Evolutionary conservation across 2,797 vertebrate species (phyloP).

Genomic region (Otolemur crassicaudatus): DNA sequence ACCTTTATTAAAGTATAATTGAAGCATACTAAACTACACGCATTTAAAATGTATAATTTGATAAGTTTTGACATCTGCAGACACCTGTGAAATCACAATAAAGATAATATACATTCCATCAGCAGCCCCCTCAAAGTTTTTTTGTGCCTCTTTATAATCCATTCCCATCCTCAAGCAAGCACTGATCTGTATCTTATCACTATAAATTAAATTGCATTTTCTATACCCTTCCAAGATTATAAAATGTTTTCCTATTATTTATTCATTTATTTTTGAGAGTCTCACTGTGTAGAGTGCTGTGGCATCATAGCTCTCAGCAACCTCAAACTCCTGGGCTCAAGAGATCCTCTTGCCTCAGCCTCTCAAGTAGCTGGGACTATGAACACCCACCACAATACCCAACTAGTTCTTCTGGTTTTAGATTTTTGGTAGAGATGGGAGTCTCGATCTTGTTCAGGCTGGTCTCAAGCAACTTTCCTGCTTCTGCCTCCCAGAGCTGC

Average conservation of each 20-base stretch:
- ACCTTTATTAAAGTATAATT: not conserved
- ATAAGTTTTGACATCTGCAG: conserved; percentile 32
- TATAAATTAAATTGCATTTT: conserved; percentile 21
- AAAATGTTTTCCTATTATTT: not conserved
- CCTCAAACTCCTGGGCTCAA: no score
- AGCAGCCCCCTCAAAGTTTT: not conserved
- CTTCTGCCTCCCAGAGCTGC: no score
- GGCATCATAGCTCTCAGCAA: no score
- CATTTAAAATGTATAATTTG: not conserved
- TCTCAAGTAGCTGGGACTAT: no score
- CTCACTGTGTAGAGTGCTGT: no score
- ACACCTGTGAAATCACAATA: not conserved
- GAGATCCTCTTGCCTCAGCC: no score
- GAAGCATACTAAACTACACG: not conserved
- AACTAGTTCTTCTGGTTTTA: no score
- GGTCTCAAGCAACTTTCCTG: no score
- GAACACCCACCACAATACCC: no score
- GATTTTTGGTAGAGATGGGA: no score
- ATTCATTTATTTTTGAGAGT: not conserved
- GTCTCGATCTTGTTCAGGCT: no score
- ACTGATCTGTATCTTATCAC: not conserved
- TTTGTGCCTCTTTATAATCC: not conserved
- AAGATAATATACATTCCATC: conserved; percentile 8
- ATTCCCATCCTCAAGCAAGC: not conserved
- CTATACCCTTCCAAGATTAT: not conserved